Evolutionary conservation across 2,888 invertebrate genomes (phyloP).

Genomic region (Lypha dubia): DNA sequence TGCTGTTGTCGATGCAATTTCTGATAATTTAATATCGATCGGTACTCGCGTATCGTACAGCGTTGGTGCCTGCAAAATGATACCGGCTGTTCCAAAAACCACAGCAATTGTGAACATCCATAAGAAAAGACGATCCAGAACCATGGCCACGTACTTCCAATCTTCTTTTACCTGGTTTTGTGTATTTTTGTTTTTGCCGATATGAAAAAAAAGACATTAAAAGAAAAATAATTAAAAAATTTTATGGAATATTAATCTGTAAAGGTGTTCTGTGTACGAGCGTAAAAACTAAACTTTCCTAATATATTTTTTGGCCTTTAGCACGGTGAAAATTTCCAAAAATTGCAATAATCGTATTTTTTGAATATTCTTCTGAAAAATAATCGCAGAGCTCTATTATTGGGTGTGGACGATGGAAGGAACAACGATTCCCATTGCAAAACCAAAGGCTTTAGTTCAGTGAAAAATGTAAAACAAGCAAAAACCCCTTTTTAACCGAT

Average conservation of each 20-base stretch:
- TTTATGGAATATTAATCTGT: not conserved
- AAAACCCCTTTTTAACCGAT: too few relatives aligned
- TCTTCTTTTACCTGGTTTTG: constrained; percentile 93
- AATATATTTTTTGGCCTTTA: too few relatives aligned
- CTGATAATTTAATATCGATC: constrained; percentile 93
- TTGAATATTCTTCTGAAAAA: too few relatives aligned
- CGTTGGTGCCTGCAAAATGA: constrained; percentile 97
- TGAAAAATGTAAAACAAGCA: too few relatives aligned
- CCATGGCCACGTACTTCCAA: constrained; percentile 99
- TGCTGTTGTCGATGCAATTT: constrained; percentile 94
- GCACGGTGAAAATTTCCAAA: too few relatives aligned
- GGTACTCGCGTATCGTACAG: constrained; percentile 95
- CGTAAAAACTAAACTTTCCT: too few relatives aligned
- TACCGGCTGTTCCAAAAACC: constrained; percentile 95
- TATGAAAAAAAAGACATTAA: not conserved
- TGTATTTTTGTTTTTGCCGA: not conserved
- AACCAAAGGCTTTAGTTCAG: too few relatives aligned
- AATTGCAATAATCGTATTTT: too few relatives aligned
- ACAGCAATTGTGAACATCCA: constrained; percentile 99
- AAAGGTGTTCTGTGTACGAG: too few relatives aligned
- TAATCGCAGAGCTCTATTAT: too few relatives aligned
- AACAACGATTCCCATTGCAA: too few relatives aligned
- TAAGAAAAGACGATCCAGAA: constrained; percentile 96
- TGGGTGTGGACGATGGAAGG: too few relatives aligned
- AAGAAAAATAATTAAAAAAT: not conserved